Conservation (phyloP, 2,797 vertebrate species). For the Rhincodon typus region DNA sequence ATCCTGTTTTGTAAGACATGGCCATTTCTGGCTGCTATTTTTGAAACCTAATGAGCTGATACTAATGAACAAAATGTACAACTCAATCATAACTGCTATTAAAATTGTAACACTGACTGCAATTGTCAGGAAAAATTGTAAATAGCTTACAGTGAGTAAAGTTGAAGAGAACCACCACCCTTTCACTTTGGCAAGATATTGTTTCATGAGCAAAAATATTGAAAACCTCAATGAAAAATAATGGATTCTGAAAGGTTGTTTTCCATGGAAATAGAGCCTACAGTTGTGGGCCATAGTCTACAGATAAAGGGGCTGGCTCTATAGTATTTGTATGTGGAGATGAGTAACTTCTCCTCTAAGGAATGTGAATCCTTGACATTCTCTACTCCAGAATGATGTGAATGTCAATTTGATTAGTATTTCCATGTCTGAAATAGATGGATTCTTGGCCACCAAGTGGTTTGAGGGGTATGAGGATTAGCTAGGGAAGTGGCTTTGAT, state of each 20-base stretch:
- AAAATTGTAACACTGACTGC: neutral
- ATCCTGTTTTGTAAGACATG: neutral
- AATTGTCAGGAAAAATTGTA: neutral
- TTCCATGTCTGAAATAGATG: neutral
- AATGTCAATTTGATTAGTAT: neutral
- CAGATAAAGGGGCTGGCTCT: neutral
- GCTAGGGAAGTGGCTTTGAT: neutral
- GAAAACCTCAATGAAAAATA: neutral
- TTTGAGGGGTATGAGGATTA: neutral
- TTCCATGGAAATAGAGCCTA: neutral
- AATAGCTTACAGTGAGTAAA: neutral
- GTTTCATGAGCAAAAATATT: neutral
- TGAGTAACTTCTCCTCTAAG: neutral
- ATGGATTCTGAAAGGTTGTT: neutral
- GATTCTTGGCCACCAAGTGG: neutral
- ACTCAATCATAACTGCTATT: neutral
- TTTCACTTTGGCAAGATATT: neutral
- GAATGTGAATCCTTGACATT: neutral
- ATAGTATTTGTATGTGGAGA: neutral
- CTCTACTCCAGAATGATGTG: neutral
- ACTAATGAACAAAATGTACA: neutral
- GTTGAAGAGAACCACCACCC: neutral
- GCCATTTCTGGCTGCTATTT: neutral
- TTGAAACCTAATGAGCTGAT: neutral
- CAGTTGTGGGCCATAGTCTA: neutral